Percentiles rank a stretch among this genome's conserved stretches.
Evolutionary conservation across 2,797 vertebrate genomes (phyloP).

Genomic region (Urocyon cinereoargenteus): DNA sequence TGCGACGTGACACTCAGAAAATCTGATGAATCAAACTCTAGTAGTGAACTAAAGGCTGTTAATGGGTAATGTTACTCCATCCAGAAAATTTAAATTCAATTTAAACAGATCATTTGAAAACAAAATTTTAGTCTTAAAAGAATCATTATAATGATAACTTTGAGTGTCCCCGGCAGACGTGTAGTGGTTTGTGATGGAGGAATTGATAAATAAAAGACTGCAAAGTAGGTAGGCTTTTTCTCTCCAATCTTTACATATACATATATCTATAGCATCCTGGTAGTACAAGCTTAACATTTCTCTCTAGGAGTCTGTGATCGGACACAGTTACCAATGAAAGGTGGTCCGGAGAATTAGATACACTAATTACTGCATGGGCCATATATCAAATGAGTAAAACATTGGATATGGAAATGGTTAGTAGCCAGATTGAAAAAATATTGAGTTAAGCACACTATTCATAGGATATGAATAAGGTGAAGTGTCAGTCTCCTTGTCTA

Average conservation of each 20-base stretch:
- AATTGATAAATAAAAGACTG: background rate
- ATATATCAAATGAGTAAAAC: background rate
- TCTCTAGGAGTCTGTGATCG: background rate
- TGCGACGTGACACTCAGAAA: background rate
- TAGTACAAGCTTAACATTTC: background rate
- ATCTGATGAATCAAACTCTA: conserved; percentile 27
- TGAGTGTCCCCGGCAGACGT: background rate
- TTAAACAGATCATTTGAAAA: conserved; percentile 36
- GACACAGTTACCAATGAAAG: background rate
- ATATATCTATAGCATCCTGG: background rate
- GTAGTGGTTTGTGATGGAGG: background rate
- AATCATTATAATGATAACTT: background rate
- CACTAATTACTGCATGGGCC: background rate
- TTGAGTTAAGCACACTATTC: background rate
- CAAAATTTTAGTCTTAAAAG: background rate
- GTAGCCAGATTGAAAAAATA: background rate
- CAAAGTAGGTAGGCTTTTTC: background rate
- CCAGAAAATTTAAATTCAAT: background rate
- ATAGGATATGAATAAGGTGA: background rate
- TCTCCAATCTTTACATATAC: background rate
- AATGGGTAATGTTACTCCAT: background rate
- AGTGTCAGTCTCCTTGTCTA: background rate
- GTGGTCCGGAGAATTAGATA: background rate
- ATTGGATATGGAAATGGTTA: background rate
- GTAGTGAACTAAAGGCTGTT: background rate